Base-by-base conservation (phyloP, 2,113 vertebrate species). In the Mirounga angustirostris region DNA sequence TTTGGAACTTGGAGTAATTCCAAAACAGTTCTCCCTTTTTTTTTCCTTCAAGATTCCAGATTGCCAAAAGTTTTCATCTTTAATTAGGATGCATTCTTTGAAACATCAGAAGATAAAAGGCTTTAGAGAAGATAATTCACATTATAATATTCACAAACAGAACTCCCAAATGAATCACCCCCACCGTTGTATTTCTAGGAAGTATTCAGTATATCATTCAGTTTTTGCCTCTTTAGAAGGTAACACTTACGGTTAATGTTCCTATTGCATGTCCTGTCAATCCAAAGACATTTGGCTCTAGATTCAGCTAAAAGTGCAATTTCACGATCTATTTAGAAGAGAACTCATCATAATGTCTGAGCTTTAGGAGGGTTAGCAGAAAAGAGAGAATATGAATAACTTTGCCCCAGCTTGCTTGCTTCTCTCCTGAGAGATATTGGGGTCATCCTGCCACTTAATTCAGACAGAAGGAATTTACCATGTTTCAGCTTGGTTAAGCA, bases 51-150 rank as follows among this genome's bases (percentile, higher is more conserved):
- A 81, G 91, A 86, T 30, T 65, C 18, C 59, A 74, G 54, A n/a
- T 95, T 86, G 33, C 43, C 15, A 54, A 84, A 52, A 73, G 16
- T 67, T 91, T 74, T 69, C 56, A 61, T 93, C 58, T 78, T 96
- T 73, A 91, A 26, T 89, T 88, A 58, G 33, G 36, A 65, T 36
- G n/a, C 46, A 43, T 24, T 81, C 43, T 89, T 19, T 94, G 81
- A 94, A 95, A 58, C 12, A 28, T 26, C 18, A 54, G 26, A 94
- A 89, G 40, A 82, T 96, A 87, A 96, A 50, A 58, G n/a, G 61
- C 69, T 69, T 82, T 46, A 46, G 46, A 46, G 46, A 46, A 87
- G 36, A n/a, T 58, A 81, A 81, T 80, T 94, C 40, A 56, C 40
- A 50, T 87, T 58, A 65, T 93, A 95, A 83, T 74, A 43, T 67